phyloP scores from a whole-genome alignment of 2,797 vertebrate genomes.

The Brachyrhaphis roseni region DNA sequence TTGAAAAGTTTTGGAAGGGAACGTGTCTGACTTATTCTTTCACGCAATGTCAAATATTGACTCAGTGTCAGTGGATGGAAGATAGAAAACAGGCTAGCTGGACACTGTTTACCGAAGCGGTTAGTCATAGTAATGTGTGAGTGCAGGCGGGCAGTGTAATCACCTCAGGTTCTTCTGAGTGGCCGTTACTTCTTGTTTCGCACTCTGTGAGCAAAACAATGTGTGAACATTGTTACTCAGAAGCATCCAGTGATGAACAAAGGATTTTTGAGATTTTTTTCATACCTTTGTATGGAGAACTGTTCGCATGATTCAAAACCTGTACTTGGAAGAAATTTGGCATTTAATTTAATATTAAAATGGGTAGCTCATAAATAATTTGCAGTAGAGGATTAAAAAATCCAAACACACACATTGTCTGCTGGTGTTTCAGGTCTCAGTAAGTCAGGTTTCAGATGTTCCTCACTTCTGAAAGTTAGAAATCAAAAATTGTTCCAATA shows the following conservation, averaged over 20 bases:
- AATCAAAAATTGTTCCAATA: neutral
- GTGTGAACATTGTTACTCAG: conserved; percentile 16
- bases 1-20: neutral
- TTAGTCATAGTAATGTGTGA: conserved; percentile 15
- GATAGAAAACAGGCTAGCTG: neutral
- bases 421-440: conserved; percentile 35
- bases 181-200: conserved; percentile 60
- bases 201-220: conserved; percentile 46
- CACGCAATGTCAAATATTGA: conserved; percentile 11
- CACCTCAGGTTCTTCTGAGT: conserved; percentile 63
- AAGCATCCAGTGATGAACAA: neutral
- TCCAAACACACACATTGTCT: conserved; percentile 52
- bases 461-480: conserved; percentile 45
- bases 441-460: conserved; percentile 31
- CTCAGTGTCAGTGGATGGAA: neutral
- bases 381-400: neutral
- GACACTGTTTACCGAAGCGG: conserved; percentile 19
- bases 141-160: conserved; percentile 30
- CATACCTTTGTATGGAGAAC: conserved; percentile 61
- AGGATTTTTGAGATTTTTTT: neutral
- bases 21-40: conserved; percentile 3
- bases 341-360: neutral
- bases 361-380: neutral
- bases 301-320: conserved; percentile 24
- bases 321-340: conserved; percentile 29